Base-by-base conservation (phyloP, 1,140 invertebrate genomes). In the Pinna nobilis region DNA sequence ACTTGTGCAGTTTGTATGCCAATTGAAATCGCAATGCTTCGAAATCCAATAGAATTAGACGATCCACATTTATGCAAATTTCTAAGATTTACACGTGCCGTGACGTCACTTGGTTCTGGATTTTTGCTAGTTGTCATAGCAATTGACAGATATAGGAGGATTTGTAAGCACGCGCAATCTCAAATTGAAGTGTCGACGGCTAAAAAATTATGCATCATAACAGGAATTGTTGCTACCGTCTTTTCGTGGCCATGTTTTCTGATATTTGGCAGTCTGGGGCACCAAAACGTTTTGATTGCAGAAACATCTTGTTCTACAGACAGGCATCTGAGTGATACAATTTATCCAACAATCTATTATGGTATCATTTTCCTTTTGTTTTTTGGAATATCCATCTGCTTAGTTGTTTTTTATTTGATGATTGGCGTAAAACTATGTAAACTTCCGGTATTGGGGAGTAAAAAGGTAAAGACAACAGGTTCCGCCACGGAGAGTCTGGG, bases 241-340 rank as follows among this genome's bases (percentile, higher is more conserved):
- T 64, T 75, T 47, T 75, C 73, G 0, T 75, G 73, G 73, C 73
- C 73, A 18, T 28, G 65, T 18, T 23, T 75, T 0, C 49, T 75
- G 7, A 37, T 75, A 18, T 75, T 75, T 50, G 73, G 73, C 4
- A 55, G 50, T 20, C 15, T 51, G 0, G 59, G 59, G 3, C 50
- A 33, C 37, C 32, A 30, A 6, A 23, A 33, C 30, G 15, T 35
- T 20, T 18, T 57, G 11, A 63, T 70, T 47, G 61, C 63, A 11
- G 66, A 75, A 30, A 75, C 66, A 13, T 65, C 66, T 20, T 75
- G 73, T 35, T 60, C 60, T 6, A 59, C 61, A 15, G 39, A 35
- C 39, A 20, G n/a, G 11, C 5, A 64, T 20, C 59, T 55, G 18
- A 32, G 18, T 11, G 60, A 41, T 9, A 75, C 73, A 3, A 0